Conservation (phyloP, 92 coral and sea anemone genomes). For the Diadumene lineata region DNA sequence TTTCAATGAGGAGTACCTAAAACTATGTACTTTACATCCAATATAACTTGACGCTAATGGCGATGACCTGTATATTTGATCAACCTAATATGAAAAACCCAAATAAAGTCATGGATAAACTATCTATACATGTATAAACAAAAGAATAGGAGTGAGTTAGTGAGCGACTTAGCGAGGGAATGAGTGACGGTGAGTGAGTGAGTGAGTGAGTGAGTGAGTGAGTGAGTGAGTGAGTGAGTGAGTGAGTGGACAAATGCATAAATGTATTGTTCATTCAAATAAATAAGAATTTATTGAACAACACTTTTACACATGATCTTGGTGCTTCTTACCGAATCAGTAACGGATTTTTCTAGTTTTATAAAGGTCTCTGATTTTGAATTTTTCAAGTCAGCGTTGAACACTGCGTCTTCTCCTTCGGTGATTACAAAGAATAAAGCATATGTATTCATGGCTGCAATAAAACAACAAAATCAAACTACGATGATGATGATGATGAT, state of each 20-base stretch:
- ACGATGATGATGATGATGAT: neutral
- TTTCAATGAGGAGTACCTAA: too few relatives aligned
- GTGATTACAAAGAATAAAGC: conserved; percentile 20
- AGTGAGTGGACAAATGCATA: neutral
- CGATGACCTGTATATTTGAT: conserved; percentile 35
- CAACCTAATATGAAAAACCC: conserved; percentile 19
- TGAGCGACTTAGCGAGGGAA: neutral
- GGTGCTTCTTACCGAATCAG: conserved; percentile 29
- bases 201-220: neutral
- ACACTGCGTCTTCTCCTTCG: conserved; percentile 24
- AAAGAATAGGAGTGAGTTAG: neutral
- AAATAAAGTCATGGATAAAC: neutral
- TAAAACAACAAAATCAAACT: neutral
- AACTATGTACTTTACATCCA: conserved; percentile 46
- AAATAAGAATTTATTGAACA: too few relatives aligned
- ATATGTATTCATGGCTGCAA: conserved; percentile 23
- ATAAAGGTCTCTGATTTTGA: conserved; percentile 24
- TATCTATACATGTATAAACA: neutral
- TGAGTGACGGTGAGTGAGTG: too few relatives aligned
- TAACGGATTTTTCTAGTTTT: conserved; percentile 18
- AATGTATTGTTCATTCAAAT: too few relatives aligned
- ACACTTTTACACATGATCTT: neutral
- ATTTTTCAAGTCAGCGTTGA: conserved; percentile 27
- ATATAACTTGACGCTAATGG: conserved; percentile 31
- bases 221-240: neutral